These are phyloP conservation scores for Peromyscus attwateri DNA, from an alignment of 2,797 vertebrate species.

Conservation along the genomic window DNA sequence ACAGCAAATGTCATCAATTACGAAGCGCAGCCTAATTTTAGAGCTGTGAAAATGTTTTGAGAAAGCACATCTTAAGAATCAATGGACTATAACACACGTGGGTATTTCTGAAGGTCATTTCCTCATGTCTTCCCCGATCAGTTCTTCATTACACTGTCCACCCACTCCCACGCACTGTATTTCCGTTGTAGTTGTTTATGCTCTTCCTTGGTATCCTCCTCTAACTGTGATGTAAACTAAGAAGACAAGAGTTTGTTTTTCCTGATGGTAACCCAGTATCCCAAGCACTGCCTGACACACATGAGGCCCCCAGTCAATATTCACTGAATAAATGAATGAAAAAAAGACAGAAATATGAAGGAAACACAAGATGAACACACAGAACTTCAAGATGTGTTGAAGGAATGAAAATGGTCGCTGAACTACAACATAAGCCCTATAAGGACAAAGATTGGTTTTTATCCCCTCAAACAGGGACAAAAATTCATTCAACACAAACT, in stretches of 20 bases:
- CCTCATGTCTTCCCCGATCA: neutral
- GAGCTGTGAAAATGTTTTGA: conserved; percentile 6
- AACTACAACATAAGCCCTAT: neutral
- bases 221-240: neutral
- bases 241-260: neutral
- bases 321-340: neutral
- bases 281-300: neutral
- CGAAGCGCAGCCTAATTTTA: conserved; percentile 6
- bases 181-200: neutral
- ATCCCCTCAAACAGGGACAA: neutral
- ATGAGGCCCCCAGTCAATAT: neutral
- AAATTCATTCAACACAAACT: neutral
- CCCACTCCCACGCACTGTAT: neutral
- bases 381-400: conserved; percentile 26
- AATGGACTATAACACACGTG: neutral
- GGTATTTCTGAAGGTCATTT: neutral
- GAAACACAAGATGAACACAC: neutral
- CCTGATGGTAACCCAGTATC: neutral
- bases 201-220: neutral
- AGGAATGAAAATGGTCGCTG: neutral
- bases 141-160: neutral
- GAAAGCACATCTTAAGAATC: conserved; percentile 11
- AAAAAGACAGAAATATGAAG: neutral
- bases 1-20: conserved; percentile 22
- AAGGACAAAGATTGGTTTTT: neutral